These are phyloP conservation scores for Girardinus metallicus DNA, from an alignment of 2,797 vertebrate species.

Conservation along the genomic window DNA sequence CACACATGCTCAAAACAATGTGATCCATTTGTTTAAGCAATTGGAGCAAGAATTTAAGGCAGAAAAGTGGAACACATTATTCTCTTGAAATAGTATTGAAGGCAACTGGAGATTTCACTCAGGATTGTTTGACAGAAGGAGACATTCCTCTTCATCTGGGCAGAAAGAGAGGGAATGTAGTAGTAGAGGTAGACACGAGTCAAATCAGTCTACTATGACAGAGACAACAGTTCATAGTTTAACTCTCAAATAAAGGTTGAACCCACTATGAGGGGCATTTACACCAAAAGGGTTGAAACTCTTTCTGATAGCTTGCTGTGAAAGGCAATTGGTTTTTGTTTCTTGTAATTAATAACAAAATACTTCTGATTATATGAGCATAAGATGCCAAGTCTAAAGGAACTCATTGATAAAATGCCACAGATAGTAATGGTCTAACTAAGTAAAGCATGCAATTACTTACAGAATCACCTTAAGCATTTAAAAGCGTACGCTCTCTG, in stretches of 20 bases:
- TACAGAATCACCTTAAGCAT: not conserved
- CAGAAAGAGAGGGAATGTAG: slow-evolving; percentile 49
- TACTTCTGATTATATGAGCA: slow-evolving; percentile 3
- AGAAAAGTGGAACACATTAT: slow-evolving; percentile 26
- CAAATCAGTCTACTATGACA: slow-evolving; percentile 29
- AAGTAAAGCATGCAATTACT: not conserved
- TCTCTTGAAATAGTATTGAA: slow-evolving; percentile 18
- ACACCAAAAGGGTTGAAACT: slow-evolving; percentile 26
- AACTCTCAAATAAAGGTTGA: slow-evolving; percentile 53
- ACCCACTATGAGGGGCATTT: slow-evolving; percentile 40
- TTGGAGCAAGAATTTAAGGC: slow-evolving; percentile 26
- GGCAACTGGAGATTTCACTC: slow-evolving; percentile 53
- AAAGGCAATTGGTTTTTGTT: slow-evolving; percentile 10
- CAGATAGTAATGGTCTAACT: not conserved
- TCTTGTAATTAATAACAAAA: slow-evolving; percentile 23
- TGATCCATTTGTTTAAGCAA: slow-evolving; percentile 18
- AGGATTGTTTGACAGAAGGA: slow-evolving; percentile 62
- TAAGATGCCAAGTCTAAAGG: not conserved
- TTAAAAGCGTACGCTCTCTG: not conserved
- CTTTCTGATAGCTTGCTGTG: slow-evolving; percentile 42
- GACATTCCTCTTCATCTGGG: slow-evolving; percentile 30
- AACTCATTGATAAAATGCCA: not conserved
- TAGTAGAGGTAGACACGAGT: slow-evolving; percentile 44
- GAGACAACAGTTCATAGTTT: slow-evolving; percentile 53
- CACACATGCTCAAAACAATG: slow-evolving; percentile 19